A percentile compares a stretch with the other conserved stretches of the same genome.
Conservation (phyloP, 2,113 vertebrate genomes). For the Girardinichthys multiradiatus region DNA sequence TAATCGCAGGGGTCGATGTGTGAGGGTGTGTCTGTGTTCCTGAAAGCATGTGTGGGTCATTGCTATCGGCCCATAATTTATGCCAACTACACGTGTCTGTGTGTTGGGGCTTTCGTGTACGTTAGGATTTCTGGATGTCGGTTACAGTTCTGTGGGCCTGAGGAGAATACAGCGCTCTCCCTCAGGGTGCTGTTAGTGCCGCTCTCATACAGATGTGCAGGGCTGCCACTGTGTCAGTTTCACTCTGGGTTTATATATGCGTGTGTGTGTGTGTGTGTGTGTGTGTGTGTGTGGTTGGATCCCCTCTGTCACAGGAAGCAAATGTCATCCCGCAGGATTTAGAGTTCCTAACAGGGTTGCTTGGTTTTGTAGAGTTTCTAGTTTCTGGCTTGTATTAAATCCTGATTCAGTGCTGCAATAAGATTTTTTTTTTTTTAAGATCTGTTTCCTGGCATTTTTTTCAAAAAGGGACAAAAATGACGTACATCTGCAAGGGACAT, state of each 20-base stretch:
- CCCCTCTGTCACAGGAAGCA: constrained; percentile 52
- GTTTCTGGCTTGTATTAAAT: constrained; percentile 10
- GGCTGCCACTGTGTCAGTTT: constrained; percentile 64
- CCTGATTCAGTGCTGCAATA: constrained; percentile 2
- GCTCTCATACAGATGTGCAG: constrained; percentile 77
- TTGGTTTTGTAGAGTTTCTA: constrained; percentile 19
- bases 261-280: constrained; percentile 24
- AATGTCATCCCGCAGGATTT: constrained; percentile 48
- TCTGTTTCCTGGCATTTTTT: not conserved
- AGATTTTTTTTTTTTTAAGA: not conserved
- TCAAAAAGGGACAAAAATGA: no score
- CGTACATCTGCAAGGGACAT: no score
- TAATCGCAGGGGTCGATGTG: constrained; percentile 63
- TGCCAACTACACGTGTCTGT: constrained; percentile 53
- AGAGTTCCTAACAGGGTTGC: constrained; percentile 32
- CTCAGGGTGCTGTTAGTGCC: constrained; percentile 75
- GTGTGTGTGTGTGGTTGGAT: constrained; percentile 28
- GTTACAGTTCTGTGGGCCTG: constrained; percentile 74
- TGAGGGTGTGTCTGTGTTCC: constrained; percentile 57
- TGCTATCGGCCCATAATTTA: constrained; percentile 65
- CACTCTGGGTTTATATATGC: constrained; percentile 35
- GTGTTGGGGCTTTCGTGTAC: constrained; percentile 32
- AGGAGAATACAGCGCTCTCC: constrained; percentile 71
- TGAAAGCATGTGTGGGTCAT: constrained; percentile 62
- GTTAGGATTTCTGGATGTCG: constrained; percentile 69